Conservation (phyloP, 2,113 vertebrate species). For the Chloebia gouldiae region DNA sequence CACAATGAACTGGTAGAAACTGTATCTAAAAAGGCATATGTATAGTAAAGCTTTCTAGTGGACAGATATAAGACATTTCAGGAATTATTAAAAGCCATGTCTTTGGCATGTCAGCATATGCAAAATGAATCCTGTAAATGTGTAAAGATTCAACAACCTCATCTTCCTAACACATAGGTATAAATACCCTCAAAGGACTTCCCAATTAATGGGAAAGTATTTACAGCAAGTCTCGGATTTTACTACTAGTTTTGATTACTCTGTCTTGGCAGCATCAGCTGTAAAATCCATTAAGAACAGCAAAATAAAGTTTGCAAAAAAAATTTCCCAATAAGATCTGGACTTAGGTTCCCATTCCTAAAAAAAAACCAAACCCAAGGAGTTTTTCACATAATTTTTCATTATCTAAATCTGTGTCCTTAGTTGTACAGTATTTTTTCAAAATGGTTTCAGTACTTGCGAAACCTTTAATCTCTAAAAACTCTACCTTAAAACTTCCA, state of each 20-base stretch:
- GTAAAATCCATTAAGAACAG: neutral
- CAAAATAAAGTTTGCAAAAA: neutral
- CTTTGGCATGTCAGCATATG: neutral
- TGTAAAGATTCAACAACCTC: neutral
- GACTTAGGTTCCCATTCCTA: neutral
- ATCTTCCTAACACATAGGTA: neutral
- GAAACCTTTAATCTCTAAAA: neutral
- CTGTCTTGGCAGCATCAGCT: neutral
- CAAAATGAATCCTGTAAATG: neutral
- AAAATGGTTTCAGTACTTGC: neutral
- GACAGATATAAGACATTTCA: neutral
- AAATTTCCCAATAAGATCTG: neutral
- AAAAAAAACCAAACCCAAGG: neutral
- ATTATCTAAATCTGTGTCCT: neutral
- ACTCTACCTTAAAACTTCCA: neutral
- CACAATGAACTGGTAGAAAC: neutral
- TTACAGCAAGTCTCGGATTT: neutral
- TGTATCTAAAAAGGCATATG: neutral
- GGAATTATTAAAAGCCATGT: neutral
- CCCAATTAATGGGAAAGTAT: neutral
- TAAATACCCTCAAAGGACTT: neutral
- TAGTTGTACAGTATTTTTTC: neutral
- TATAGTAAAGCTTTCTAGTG: neutral
- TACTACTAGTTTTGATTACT: neutral
- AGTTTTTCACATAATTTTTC: neutral